phyloP scores from a whole-genome alignment of 2,113 vertebrate species.

The Mustela nigripes region DNA sequence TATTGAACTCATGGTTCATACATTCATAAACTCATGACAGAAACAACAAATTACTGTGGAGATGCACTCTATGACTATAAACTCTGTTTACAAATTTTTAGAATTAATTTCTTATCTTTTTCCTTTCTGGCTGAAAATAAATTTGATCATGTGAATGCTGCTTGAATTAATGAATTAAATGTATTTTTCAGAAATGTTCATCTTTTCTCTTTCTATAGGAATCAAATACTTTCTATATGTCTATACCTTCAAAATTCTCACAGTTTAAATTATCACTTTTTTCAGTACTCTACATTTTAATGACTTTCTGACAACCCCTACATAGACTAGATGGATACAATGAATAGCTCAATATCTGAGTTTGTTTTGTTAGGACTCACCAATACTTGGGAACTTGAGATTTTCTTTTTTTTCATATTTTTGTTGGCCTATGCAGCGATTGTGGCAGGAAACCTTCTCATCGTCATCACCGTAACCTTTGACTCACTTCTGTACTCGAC shows the following conservation, averaged over 20 bases:
- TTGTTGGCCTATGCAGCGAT: constrained; percentile 47
- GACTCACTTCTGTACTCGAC: constrained; percentile 39
- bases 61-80: neutral
- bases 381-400: neutral
- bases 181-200: neutral
- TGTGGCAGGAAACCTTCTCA: constrained; percentile 62
- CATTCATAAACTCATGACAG: neutral
- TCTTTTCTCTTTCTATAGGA: constrained; percentile 9
- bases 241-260: neutral
- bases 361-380: constrained; percentile 69
- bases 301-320: neutral
- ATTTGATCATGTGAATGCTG: neutral
- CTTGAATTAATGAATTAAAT: neutral
- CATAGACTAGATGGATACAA: neutral
- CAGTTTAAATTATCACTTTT: neutral
- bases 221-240: neutral
- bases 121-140: neutral
- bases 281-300: neutral
- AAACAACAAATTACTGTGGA: neutral
- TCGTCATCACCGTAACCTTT: neutral
- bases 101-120: neutral
- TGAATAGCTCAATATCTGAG: constrained; percentile 50
- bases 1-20: neutral
- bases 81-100: neutral
- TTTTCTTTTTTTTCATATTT: constrained; percentile 61